A percentile compares a stretch with the other conserved stretches of the same genome.
phyloP scores from a whole-genome alignment of 2,888 invertebrate species.

The Mythimna impura region DNA sequence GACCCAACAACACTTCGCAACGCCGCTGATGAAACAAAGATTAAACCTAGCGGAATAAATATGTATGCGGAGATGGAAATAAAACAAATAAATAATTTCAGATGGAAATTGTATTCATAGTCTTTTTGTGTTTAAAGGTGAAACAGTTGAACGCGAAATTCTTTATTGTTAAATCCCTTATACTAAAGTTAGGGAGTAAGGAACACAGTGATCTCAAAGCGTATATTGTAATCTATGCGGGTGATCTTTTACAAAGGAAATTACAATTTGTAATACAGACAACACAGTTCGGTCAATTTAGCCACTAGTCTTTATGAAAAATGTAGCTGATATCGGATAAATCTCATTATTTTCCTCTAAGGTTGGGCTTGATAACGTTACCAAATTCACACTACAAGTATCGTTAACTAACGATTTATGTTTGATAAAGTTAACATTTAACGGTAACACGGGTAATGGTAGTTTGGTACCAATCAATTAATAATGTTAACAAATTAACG shows the following conservation, averaged over 20 bases:
- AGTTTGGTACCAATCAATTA: too few relatives aligned
- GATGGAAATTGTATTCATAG: constrained; percentile 20
- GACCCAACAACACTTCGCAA: constrained; percentile 14
- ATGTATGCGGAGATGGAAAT: constrained; percentile 26
- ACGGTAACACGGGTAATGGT: too few relatives aligned
- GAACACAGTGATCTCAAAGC: background rate
- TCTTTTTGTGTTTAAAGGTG: background rate
- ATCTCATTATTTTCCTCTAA: background rate
- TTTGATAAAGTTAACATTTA: too few relatives aligned
- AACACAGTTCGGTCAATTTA: background rate
- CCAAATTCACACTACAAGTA: too few relatives aligned
- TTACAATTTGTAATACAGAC: background rate
- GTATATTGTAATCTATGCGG: background rate
- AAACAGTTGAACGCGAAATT: background rate
- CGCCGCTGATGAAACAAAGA: constrained; percentile 50
- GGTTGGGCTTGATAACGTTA: background rate
- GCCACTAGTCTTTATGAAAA: background rate
- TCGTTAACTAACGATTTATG: too few relatives aligned
- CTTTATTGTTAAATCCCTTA: background rate
- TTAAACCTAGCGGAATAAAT: constrained; percentile 49
- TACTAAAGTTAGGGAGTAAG: background rate
- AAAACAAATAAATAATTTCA: background rate
- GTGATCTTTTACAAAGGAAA: background rate
- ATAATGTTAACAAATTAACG: too few relatives aligned
- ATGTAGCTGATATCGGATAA: background rate